Conservation (phyloP, 2,113 vertebrate genomes). For the Acrocephalus arundinaceus region DNA sequence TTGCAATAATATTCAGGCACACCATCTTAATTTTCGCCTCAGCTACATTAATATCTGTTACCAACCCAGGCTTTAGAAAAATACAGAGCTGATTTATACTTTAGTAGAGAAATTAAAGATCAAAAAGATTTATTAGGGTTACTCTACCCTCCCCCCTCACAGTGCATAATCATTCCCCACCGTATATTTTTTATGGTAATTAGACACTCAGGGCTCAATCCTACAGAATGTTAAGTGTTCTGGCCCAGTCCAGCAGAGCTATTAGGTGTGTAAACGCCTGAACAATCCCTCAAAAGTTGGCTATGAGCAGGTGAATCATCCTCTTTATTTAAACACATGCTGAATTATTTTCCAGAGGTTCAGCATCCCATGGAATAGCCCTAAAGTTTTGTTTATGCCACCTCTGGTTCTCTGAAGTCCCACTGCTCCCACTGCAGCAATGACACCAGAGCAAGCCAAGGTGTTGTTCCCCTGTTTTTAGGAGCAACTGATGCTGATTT, state of each 20-base stretch:
- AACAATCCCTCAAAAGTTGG: slow-evolving; percentile 33
- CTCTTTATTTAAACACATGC: neutral
- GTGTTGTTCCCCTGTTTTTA: neutral
- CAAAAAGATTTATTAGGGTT: slow-evolving; percentile 69
- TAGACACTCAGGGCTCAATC: slow-evolving; percentile 43
- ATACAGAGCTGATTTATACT: slow-evolving; percentile 65
- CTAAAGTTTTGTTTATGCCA: neutral
- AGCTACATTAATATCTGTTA: slow-evolving; percentile 56
- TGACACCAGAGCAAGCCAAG: neutral
- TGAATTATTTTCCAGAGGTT: neutral
- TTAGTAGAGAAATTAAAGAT: slow-evolving; percentile 64
- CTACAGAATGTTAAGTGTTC: slow-evolving; percentile 55
- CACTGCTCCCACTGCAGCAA: neutral
- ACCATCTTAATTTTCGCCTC: slow-evolving; percentile 32
- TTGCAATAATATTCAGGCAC: slow-evolving; percentile 39
- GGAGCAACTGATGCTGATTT: neutral
- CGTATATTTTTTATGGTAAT: slow-evolving; percentile 64
- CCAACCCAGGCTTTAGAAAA: slow-evolving; percentile 37
- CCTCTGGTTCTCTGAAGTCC: neutral
- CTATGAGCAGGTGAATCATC: neutral
- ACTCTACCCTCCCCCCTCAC: slow-evolving; percentile 33
- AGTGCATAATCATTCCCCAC: slow-evolving; percentile 56
- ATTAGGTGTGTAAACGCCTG: neutral
- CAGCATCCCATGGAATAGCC: neutral
- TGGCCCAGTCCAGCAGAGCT: neutral